Percentiles rank a stretch among this genome's conserved stretches.
These are phyloP conservation scores for Rhopalosiphum nymphaeae DNA, from an alignment of 2,888 invertebrate species.

Conservation along the genomic window DNA sequence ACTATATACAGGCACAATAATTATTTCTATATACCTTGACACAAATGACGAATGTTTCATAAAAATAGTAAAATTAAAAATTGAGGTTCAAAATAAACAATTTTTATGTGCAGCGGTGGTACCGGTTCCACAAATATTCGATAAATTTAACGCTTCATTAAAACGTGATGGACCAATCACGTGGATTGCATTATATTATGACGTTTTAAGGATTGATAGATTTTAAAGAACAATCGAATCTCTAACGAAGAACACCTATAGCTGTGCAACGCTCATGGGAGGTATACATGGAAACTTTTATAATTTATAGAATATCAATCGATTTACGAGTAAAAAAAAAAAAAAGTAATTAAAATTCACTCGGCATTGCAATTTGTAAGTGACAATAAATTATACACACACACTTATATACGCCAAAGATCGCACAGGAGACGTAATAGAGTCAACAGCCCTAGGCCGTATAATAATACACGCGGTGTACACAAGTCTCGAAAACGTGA, in stretches of 20 bases:
- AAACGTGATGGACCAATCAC: background rate
- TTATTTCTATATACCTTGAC: constrained; percentile 39
- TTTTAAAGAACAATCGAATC: background rate
- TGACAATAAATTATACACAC: background rate
- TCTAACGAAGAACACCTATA: background rate
- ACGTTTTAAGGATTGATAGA: background rate
- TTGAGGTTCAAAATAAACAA: background rate
- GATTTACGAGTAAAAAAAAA: background rate
- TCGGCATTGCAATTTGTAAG: background rate
- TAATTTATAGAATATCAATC: background rate
- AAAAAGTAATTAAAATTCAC: constrained; percentile 1
- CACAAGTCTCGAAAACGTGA: background rate
- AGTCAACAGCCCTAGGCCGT: constrained; percentile 17
- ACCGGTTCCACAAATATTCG: background rate
- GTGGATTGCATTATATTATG: background rate
- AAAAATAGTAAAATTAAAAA: background rate
- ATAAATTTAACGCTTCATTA: constrained; percentile 2
- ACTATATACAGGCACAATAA: background rate
- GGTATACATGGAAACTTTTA: background rate
- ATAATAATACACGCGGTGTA: background rate
- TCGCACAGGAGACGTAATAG: background rate
- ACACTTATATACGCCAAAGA: background rate
- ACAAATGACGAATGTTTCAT: constrained; percentile 41
- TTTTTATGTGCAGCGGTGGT: background rate
- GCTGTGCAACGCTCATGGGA: background rate